Evolutionary conservation across 1,140 invertebrate genomes (phyloP).

Genomic region (Macrostomum lignano): DNA sequence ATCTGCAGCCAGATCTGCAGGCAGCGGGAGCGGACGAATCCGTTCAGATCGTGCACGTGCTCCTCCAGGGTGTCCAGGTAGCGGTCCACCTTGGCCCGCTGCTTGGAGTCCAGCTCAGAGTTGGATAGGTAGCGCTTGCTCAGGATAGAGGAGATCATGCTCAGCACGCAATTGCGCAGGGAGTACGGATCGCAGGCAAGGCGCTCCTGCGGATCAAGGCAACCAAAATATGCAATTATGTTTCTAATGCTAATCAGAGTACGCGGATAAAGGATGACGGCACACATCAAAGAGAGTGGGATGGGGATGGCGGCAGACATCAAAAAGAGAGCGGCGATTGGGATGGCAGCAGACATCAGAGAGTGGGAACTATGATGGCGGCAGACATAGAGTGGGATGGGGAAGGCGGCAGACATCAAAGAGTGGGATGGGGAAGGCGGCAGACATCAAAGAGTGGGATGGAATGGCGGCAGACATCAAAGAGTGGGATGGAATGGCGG

Average conservation of each 20-base stretch:
- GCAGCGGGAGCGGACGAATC: constrained; percentile 46
- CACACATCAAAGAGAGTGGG: too few relatives aligned
- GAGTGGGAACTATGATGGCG: neutral
- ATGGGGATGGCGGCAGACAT: neutral
- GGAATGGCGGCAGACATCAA: too few relatives aligned
- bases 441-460: too few relatives aligned
- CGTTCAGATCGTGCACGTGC: constrained; percentile 50
- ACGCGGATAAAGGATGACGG: too few relatives aligned
- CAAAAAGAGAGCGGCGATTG: neutral
- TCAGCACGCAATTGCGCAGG: constrained; percentile 47
- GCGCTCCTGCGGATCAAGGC: neutral
- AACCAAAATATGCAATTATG: too few relatives aligned
- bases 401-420: too few relatives aligned
- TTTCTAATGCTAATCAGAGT: too few relatives aligned
- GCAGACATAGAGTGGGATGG: too few relatives aligned
- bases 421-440: too few relatives aligned
- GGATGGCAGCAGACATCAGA: neutral
- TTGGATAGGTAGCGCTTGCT: constrained; percentile 35
- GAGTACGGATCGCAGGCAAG: constrained; percentile 35
- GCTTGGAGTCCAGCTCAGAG: constrained; percentile 38
- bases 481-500: too few relatives aligned
- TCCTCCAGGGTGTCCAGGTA: constrained; percentile 32
- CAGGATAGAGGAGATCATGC: constrained; percentile 45
- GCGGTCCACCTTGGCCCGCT: constrained; percentile 15
- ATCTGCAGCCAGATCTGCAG: constrained; percentile 45